These are phyloP conservation scores for Orycteropus afer DNA, from an alignment of 2,113 vertebrate genomes.

Conservation along the genomic window DNA sequence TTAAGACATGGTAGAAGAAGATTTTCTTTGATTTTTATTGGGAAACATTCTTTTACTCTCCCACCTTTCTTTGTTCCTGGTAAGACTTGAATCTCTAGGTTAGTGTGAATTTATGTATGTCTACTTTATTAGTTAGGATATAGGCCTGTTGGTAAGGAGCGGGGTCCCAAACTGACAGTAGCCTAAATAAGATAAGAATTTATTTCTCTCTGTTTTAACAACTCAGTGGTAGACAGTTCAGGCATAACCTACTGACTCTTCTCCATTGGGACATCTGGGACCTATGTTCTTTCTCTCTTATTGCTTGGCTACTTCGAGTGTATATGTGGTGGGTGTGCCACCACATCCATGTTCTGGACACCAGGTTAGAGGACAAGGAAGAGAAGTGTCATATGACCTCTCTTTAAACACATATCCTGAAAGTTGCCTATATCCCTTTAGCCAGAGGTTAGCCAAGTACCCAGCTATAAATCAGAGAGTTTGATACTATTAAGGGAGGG, in stretches of 20 bases:
- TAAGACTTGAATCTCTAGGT: background rate
- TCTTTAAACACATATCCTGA: background rate
- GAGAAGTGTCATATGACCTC: background rate
- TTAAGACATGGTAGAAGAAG: background rate
- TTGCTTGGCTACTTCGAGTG: background rate
- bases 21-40: conserved; percentile 37
- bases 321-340: background rate
- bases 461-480: background rate
- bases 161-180: background rate
- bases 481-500: background rate
- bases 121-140: background rate
- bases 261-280: background rate
- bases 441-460: background rate
- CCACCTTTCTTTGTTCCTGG: background rate
- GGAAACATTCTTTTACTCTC: conserved; percentile 26
- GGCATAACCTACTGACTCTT: background rate
- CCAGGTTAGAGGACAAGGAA: background rate
- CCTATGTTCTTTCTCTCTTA: background rate
- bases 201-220: background rate
- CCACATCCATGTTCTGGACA: background rate
- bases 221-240: background rate
- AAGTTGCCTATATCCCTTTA: background rate
- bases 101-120: background rate
- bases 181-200: background rate
- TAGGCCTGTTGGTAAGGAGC: background rate